Percentiles rank a stretch among this genome's conserved stretches.
Evolutionary conservation across 2,113 vertebrate genomes (phyloP).

Genomic region (Leptobrachium leishanense): DNA sequence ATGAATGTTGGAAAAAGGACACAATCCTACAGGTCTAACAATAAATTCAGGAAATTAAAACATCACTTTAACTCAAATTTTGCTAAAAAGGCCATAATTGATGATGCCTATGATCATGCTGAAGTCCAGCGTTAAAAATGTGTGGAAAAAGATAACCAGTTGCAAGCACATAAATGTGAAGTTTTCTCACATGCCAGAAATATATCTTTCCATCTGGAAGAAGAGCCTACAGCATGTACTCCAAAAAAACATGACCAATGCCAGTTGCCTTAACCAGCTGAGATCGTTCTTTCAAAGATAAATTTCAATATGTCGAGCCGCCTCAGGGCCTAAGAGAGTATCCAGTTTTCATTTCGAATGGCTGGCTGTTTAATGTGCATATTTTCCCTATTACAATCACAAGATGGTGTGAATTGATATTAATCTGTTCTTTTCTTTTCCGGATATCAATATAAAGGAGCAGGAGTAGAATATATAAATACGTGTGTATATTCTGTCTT

Average conservation of each 20-base stretch:
- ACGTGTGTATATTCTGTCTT: no score
- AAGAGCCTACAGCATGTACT: constrained; percentile 73
- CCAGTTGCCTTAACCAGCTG: constrained; percentile 77
- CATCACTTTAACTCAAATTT: no score
- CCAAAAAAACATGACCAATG: constrained; percentile 62
- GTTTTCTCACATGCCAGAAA: constrained; percentile 52
- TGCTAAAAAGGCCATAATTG: no score
- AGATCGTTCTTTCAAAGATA: constrained; percentile 58
- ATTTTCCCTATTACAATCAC: constrained; percentile 17
- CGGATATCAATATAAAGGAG: neutral
- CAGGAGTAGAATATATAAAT: no score
- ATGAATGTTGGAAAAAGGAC: no score
- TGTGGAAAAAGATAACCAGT: constrained; percentile 43
- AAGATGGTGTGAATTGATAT: constrained; percentile 16
- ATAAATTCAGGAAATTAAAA: no score
- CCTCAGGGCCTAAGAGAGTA: constrained; percentile 57
- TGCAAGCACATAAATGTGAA: no score
- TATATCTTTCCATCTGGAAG: constrained; percentile 73
- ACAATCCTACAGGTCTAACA: no score
- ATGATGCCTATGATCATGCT: no score
- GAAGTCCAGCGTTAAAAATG: neutral
- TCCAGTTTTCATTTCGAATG: constrained; percentile 58
- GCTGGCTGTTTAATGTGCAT: constrained; percentile 54
- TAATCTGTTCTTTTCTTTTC: neutral
- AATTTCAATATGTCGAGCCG: constrained; percentile 65